phyloP scores from a whole-genome alignment of 2,113 vertebrate genomes.

The Piliocolobus tephrosceles region DNA sequence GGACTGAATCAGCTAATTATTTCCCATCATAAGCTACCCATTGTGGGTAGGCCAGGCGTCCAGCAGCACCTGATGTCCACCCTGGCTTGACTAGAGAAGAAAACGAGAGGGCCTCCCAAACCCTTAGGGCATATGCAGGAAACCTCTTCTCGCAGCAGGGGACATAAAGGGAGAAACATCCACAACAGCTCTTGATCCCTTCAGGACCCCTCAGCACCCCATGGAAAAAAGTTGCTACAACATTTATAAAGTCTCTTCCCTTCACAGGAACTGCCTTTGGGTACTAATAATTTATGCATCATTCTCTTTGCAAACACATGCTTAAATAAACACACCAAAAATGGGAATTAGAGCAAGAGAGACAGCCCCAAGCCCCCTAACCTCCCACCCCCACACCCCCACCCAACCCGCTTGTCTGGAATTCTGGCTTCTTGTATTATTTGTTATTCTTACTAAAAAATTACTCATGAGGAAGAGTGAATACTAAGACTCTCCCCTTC shows the following conservation, averaged over 20 bases:
- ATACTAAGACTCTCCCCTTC: background rate
- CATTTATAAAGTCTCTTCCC: background rate
- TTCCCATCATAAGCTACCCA: background rate
- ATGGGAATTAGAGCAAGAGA: background rate
- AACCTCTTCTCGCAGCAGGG: background rate
- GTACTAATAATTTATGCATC: background rate
- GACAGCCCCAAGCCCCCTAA: too few species aligned
- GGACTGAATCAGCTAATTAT: background rate
- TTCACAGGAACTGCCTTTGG: background rate
- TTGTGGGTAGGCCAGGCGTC: background rate
- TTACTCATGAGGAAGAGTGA: conserved; percentile 33
- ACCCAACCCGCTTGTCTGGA: background rate
- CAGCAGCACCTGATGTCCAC: background rate
- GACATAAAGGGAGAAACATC: background rate
- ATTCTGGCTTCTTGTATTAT: background rate
- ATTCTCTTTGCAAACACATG: background rate
- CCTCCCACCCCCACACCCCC: background rate
- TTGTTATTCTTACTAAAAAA: conserved; percentile 47
- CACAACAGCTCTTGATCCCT: background rate
- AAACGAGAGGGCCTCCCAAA: background rate
- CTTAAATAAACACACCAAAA: background rate
- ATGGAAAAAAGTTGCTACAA: background rate
- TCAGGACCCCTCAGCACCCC: background rate
- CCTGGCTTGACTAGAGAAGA: background rate
- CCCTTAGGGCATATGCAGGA: background rate